Evolutionary conservation across 1,140 invertebrate genomes (phyloP), one percentile per base, ranked within the genome.

Genomic region (Lutraria rhynchaena): DNA sequence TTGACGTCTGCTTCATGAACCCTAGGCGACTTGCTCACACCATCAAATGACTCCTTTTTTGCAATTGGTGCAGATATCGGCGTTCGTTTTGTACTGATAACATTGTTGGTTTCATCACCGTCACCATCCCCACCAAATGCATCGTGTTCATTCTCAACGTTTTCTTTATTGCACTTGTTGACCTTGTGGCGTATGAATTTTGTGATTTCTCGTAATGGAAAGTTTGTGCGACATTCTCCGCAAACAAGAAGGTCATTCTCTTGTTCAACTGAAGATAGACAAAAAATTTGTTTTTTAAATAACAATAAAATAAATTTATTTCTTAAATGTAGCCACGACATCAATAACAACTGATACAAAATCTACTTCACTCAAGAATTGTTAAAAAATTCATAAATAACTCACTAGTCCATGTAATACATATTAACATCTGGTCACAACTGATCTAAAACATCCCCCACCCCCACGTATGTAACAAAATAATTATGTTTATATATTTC

Each of bases 171-270:
- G 65, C 90, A 91, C 58, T 81, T 82, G 63, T 87, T 87, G 75
- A 89, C 86, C 78, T 91, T 91, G 83, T 91, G 90, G 29, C 83
- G 84, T 77, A 91, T 91, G 81, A 91, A 91, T 67, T 87, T 88
- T 35, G 88, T 84, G 78, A 91, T 91, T 80, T 90, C 88, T 27
- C 87, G 87, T 35, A 91, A 84, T 0, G 88, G 86, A 74, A 91
- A 91, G 81, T 86, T 89, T 1, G 89, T 88, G 82, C 90, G 88
- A 58, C 90, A 91, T 80, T 89, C 89, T 27, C 90, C 90, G 81
- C 90, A 91, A n/a, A 91, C 87, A 75, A 91, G 83, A 58, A 91
- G 87, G 80, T 91, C 90, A 85, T 89, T 89, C 75, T 90, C 90
- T 84, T 89, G 87, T 85, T 90, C 89, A 87, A 90, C 90, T 91